Conservation (phyloP, 2,113 vertebrate genomes). For the Ammodytes dubius region DNA sequence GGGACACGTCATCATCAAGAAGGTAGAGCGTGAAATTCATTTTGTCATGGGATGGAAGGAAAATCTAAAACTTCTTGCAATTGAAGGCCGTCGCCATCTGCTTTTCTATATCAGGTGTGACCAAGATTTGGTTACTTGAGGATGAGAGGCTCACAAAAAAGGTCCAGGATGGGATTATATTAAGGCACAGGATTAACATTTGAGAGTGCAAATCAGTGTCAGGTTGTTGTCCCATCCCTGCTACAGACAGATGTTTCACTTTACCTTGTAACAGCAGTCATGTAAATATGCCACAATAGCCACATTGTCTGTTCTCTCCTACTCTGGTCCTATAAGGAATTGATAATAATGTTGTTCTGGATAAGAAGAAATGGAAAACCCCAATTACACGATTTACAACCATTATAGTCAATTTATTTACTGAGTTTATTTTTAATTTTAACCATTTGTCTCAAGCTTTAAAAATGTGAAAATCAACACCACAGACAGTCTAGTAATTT, state of each 20-base stretch:
- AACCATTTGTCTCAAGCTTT: background rate
- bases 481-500: background rate
- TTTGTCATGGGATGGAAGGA: constrained; percentile 24
- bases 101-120: constrained; percentile 52
- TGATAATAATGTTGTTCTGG: background rate
- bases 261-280: background rate
- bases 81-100: constrained; percentile 19
- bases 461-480: background rate
- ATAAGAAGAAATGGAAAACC: background rate
- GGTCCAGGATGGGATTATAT: constrained; percentile 12
- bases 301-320: background rate
- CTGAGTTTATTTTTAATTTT: background rate
- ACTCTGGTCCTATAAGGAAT: background rate
- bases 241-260: background rate
- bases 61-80: constrained; percentile 17
- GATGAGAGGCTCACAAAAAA: constrained; percentile 25
- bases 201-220: constrained; percentile 11
- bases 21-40: constrained; percentile 57
- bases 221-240: background rate
- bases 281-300: background rate
- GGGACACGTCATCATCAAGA: constrained; percentile 40
- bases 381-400: background rate
- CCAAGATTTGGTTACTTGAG: constrained; percentile 58
- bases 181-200: constrained; percentile 9
- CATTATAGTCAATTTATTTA: background rate